phyloP scores from a whole-genome alignment of 2,797 vertebrate species.

The Poeciliopsis paucimaculata region DNA sequence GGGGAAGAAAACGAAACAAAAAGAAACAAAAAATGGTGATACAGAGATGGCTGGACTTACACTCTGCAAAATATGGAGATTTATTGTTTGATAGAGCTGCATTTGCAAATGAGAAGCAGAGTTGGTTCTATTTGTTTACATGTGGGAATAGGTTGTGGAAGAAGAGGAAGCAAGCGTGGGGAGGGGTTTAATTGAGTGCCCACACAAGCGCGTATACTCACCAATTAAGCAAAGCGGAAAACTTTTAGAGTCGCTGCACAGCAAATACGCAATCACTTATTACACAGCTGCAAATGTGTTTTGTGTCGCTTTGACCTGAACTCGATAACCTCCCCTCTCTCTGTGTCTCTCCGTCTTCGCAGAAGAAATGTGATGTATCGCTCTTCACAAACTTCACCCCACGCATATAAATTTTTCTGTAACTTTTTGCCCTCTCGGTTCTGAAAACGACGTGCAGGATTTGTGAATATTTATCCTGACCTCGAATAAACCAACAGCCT shows the following conservation, averaged over 20 bases:
- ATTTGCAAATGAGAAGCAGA: slow-evolving; percentile 15
- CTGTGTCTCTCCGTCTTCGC: slow-evolving; percentile 14
- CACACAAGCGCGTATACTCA: not conserved
- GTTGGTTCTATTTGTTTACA: slow-evolving; percentile 34
- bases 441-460: slow-evolving; percentile 26
- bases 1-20: slow-evolving; percentile 12
- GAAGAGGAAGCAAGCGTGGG: not conserved
- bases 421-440: slow-evolving; percentile 21
- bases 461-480: slow-evolving; percentile 59
- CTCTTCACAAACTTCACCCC: slow-evolving; percentile 28
- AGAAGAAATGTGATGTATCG: slow-evolving; percentile 32
- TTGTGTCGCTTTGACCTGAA: slow-evolving; percentile 27
- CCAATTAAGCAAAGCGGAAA: slow-evolving; percentile 20
- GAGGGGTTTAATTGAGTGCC: slow-evolving; percentile 16
- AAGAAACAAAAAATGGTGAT: slow-evolving; percentile 12
- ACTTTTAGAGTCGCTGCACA: slow-evolving; percentile 4
- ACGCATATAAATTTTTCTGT: slow-evolving; percentile 37
- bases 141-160: not conserved
- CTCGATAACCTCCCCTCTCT: slow-evolving; percentile 22
- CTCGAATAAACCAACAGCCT: slow-evolving; percentile 46
- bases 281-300: slow-evolving; percentile 21
- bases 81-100: slow-evolving; percentile 28
- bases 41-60: slow-evolving; percentile 32
- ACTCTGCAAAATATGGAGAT: slow-evolving; percentile 36
- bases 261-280: slow-evolving; percentile 16